Evolutionary conservation across 2,888 invertebrate genomes (phyloP), one percentile per base, ranked within the genome.

Genomic region (Melinopterus prodromus): DNA sequence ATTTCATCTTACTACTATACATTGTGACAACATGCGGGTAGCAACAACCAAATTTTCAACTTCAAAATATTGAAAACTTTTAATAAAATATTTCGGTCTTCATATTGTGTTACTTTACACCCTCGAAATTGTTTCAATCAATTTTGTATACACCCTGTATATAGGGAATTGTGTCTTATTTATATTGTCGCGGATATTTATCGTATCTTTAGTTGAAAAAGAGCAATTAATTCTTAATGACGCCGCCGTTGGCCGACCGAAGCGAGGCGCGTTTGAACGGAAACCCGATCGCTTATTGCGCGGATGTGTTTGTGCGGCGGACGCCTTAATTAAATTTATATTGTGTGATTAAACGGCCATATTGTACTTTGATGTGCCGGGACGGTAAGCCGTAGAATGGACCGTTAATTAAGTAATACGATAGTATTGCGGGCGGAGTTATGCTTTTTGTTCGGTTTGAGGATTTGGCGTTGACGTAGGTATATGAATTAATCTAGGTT

Each of bases 111-210:
- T n/a, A n/a, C n/a, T n/a, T n/a, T n/a, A n/a, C n/a, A n/a, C n/a
- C n/a, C n/a, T n/a, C n/a, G n/a, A n/a, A n/a, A n/a, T n/a, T n/a
- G n/a, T n/a, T n/a, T n/a, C n/a, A 26, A 1, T 26, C 26, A 26
- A n/a, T 26, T 26, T 26, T 2, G 3, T 26, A 26, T 26, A 26
- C 26, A 3, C 26, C 1, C 26, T 26, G 26, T 26, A 26, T 26
- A 74, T 74, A 36, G 35, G 26, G 26, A 53, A 53, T 53, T 53
- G 53, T 37, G 36, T 7, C 74, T 74, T 74, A 74, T 74, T 74
- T 74, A 35, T 35, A n/a, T 35, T 35, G 74, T 36, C 74, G 74
- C 74, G 36, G 53, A 3, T 53, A 7, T 53, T 53, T 53, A 53
- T 53, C 12, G 53, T 53, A 12, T 9, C 53, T 9, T 53, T 53